Evolutionary conservation across 2,888 invertebrate species (phyloP).

Genomic region (Phania funesta): DNA sequence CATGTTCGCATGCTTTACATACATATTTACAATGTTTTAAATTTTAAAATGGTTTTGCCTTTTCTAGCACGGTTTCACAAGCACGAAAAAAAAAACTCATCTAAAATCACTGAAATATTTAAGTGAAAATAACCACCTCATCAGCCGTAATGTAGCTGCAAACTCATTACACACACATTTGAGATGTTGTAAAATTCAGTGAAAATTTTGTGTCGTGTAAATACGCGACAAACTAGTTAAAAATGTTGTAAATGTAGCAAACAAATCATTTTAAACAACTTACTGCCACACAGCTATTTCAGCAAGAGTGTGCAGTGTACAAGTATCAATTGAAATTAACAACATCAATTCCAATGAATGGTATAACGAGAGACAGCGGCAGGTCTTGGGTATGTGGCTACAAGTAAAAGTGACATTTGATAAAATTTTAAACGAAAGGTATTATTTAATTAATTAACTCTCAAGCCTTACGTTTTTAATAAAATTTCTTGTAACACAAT

Average conservation of each 20-base stretch:
- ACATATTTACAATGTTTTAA: slow-evolving; percentile 51
- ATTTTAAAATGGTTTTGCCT: slow-evolving; percentile 5
- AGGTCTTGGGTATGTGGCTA: slow-evolving; percentile 1
- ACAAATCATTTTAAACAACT: slow-evolving; percentile 32
- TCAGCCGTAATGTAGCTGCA: slow-evolving; percentile 21
- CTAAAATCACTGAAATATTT: slow-evolving; percentile 45
- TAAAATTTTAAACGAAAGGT: too few species aligned
- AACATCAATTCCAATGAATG: slow-evolving; percentile 52
- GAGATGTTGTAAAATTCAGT: slow-evolving; percentile 41
- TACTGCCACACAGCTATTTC: background rate
- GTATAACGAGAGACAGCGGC: background rate
- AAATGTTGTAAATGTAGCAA: slow-evolving; percentile 40
- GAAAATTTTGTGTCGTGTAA: slow-evolving; percentile 40
- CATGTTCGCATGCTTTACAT: slow-evolving; percentile 50
- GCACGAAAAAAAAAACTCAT: background rate
- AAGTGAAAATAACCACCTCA: slow-evolving; percentile 29
- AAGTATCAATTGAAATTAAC: slow-evolving; percentile 65
- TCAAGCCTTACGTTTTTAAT: too few species aligned
- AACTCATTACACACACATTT: slow-evolving; percentile 61
- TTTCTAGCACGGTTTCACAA: background rate
- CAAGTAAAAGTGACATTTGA: background rate
- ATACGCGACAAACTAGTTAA: slow-evolving; percentile 56
- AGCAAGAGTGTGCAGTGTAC: background rate
- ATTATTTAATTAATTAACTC: background rate
- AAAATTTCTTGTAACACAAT: too few species aligned